These are phyloP conservation scores for Sebastes paucispinis DNA, from an alignment of 2,797 vertebrate genomes.

Conservation along the genomic window DNA sequence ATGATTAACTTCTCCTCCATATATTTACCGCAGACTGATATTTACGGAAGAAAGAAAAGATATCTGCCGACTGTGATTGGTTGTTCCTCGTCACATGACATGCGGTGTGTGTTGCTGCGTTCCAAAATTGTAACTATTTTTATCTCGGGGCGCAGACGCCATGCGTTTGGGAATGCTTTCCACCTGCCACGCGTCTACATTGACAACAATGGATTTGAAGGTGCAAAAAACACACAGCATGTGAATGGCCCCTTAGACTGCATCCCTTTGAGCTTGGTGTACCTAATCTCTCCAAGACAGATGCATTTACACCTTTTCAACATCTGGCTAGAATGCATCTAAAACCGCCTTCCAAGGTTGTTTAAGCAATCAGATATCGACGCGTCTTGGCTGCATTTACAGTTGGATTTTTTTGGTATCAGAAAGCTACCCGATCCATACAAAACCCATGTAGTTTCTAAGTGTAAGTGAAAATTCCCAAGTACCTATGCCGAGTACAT, in stretches of 20 bases:
- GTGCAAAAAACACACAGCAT: not conserved
- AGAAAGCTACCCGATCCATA: not conserved
- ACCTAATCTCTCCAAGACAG: not conserved
- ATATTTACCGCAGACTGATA: not conserved
- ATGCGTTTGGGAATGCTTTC: not conserved
- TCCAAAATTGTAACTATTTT: no score
- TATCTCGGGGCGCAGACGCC: no score
- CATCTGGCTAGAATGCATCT: not conserved
- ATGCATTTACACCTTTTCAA: not conserved
- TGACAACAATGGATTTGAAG: not conserved
- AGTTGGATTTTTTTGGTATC: not conserved
- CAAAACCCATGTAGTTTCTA: not conserved
- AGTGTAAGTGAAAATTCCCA: not conserved
- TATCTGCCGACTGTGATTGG: not conserved
- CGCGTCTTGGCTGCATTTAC: not conserved
- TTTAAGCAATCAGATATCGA: not conserved
- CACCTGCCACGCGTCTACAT: not conserved
- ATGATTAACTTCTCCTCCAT: no score
- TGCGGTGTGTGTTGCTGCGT: accelerated
- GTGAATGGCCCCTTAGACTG: not conserved
- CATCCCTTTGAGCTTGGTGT: not conserved
- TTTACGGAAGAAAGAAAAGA: not conserved
- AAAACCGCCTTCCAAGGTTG: not conserved
- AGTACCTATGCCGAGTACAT: not conserved
- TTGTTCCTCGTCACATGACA: not conserved